Percentiles rank a stretch among this genome's conserved stretches.
Evolutionary conservation across 2,113 vertebrate species (phyloP).

Genomic region (Synchiropus splendidus): DNA sequence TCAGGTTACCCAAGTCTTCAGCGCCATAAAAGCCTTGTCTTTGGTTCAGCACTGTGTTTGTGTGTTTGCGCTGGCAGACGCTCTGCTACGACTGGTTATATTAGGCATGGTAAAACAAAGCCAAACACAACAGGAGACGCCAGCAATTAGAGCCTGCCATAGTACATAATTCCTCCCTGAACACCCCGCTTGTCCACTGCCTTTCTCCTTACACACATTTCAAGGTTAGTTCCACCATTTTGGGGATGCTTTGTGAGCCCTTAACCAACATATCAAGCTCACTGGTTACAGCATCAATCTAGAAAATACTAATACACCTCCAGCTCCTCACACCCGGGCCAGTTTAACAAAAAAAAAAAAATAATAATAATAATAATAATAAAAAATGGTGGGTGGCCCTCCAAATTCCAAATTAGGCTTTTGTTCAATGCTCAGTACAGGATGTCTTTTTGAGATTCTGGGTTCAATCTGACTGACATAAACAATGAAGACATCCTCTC

Average conservation of each 20-base stretch:
- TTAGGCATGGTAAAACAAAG: conserved; percentile 63
- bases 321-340: too few relatives aligned
- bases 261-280: conserved; percentile 10
- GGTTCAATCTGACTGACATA: background rate
- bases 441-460: conserved; percentile 1
- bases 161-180: conserved; percentile 32
- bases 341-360: too few relatives aligned
- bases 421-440: conserved; percentile 8
- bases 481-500: conserved; percentile 24
- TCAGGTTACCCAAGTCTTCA: conserved; percentile 49
- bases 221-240: conserved; percentile 2
- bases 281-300: conserved; percentile 15
- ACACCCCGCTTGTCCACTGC: conserved; percentile 18
- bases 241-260: background rate
- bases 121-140: conserved; percentile 61
- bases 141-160: conserved; percentile 54
- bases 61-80: conserved; percentile 52
- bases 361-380: too few relatives aligned
- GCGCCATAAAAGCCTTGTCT: conserved; percentile 35
- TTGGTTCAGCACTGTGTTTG: conserved; percentile 27
- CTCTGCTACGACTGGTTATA: conserved; percentile 56
- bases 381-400: too few relatives aligned
- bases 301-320: conserved; percentile 21
- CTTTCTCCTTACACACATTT: conserved; percentile 10
- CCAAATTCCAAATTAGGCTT: background rate